A percentile compares a stretch with the other conserved stretches of the same genome.
phyloP scores from a whole-genome alignment of 2,113 vertebrate genomes.

The chimpanzee (Pan troglodytes) region DNA sequence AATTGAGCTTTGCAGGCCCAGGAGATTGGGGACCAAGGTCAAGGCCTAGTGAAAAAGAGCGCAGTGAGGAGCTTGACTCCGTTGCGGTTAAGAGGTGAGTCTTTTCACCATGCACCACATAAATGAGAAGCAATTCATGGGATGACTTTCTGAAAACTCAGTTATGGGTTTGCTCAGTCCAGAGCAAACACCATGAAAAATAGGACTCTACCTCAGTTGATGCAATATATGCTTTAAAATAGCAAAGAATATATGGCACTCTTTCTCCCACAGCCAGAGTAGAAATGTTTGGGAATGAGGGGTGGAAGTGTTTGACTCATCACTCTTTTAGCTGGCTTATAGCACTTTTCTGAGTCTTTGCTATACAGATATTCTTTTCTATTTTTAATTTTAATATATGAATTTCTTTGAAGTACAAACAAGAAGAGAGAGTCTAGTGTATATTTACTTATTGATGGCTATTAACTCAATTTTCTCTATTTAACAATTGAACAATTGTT shows the following conservation, averaged over 20 bases:
- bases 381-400: background rate
- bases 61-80: background rate
- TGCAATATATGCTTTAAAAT: background rate
- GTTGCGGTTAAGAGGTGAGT: no score
- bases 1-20: background rate
- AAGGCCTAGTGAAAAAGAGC: background rate
- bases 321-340: background rate
- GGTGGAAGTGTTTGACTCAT: background rate
- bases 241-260: background rate
- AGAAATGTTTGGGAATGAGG: no score
- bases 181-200: background rate
- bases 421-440: background rate
- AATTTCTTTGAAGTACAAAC: background rate
- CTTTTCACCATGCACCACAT: background rate
- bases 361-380: background rate
- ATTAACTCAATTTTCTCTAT: background rate
- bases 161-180: background rate
- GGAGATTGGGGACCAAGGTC: background rate
- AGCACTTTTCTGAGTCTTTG: background rate
- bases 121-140: background rate
- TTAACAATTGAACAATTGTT: background rate
- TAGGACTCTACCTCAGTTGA: background rate
- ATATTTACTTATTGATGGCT: background rate
- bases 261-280: background rate
- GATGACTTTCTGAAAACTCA: background rate